phyloP scores from a whole-genome alignment of 2,113 vertebrate species.

The Heterocephalus glaber region DNA sequence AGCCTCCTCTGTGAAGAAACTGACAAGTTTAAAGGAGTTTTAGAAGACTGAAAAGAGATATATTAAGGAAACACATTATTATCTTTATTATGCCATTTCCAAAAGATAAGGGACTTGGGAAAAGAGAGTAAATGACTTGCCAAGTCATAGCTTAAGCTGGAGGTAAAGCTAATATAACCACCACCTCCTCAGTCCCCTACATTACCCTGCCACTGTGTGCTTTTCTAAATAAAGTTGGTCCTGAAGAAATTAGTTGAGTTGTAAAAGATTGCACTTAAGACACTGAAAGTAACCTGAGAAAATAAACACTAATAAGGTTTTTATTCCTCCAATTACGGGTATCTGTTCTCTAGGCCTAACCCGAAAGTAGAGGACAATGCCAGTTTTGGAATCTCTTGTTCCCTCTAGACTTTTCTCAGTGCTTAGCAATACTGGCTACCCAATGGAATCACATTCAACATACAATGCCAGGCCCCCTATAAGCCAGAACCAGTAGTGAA shows the following conservation, averaged over 20 bases:
- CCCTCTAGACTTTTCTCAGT: background rate
- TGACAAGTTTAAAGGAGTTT: slow-evolving; percentile 7
- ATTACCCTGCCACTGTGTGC: background rate
- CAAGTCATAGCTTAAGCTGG: background rate
- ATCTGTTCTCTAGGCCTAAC: background rate
- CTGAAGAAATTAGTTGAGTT: background rate
- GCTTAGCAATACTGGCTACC: background rate
- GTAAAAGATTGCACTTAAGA: background rate
- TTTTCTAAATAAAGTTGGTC: background rate
- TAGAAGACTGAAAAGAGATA: background rate
- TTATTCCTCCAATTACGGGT: background rate
- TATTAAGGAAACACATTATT: background rate
- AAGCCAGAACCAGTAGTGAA: background rate
- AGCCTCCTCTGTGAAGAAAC: background rate
- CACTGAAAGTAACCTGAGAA: background rate
- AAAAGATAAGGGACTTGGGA: background rate
- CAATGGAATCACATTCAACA: background rate
- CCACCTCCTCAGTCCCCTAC: background rate
- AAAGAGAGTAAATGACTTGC: slow-evolving; percentile 22
- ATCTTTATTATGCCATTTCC: background rate
- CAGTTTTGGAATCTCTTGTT: background rate
- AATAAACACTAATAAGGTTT: background rate
- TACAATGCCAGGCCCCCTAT: background rate
- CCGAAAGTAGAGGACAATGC: background rate
- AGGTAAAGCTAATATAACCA: slow-evolving; percentile 46